These are phyloP conservation scores for Gymnocephalus cernua DNA, from an alignment of 2,113 vertebrate species.

Conservation along the genomic window DNA sequence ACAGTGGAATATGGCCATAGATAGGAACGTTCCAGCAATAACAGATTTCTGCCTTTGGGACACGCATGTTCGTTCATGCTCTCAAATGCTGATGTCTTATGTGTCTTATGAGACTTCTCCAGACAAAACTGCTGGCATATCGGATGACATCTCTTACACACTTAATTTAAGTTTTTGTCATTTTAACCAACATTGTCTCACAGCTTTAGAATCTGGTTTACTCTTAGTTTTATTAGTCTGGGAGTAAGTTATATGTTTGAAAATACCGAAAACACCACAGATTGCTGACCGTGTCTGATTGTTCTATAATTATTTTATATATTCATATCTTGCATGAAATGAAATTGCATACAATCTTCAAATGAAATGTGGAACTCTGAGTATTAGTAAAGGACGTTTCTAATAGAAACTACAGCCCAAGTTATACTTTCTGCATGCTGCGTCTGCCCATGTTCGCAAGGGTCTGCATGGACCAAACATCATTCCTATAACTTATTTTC, in stretches of 20 bases:
- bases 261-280: neutral
- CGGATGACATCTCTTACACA: neutral
- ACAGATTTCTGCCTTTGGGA: constrained; percentile 25
- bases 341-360: neutral
- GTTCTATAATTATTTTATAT: no score
- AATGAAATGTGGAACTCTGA: neutral
- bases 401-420: neutral
- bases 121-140: neutral
- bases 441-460: neutral
- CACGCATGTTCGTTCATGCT: neutral
- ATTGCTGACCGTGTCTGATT: neutral
- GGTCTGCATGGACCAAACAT: neutral
- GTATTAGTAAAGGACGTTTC: no score
- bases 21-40: neutral
- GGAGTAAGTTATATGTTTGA: no score
- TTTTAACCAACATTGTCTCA: neutral
- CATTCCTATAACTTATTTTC: neutral
- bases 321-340: neutral
- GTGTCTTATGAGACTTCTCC: neutral
- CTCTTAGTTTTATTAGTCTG: neutral
- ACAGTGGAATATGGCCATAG: neutral
- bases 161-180: neutral
- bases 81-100: neutral
- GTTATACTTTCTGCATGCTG: neutral
- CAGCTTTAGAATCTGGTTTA: neutral